These are phyloP conservation scores for Mantis religiosa DNA, from an alignment of 2,888 invertebrate species.

Conservation along the genomic window DNA sequence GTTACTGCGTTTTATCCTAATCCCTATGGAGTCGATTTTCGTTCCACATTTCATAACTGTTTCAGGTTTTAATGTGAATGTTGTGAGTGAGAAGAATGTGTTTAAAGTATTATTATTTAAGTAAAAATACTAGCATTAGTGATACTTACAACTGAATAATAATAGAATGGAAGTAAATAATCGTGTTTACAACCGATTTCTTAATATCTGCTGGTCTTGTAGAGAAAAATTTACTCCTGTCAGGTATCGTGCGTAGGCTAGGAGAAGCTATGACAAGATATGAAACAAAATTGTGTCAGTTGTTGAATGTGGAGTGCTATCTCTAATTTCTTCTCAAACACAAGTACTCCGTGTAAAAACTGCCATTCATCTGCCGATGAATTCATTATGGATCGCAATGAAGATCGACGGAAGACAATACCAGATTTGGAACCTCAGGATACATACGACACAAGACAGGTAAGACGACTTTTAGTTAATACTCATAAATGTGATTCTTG, in stretches of 20 bases:
- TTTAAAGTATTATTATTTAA: slow-evolving; percentile 9
- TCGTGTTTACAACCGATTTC: background rate
- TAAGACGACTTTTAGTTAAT: slow-evolving; percentile 40
- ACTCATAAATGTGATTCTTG: background rate
- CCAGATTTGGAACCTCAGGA: slow-evolving; percentile 58
- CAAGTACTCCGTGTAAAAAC: slow-evolving; percentile 19
- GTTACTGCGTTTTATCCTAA: background rate
- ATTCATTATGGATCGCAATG: slow-evolving; percentile 31
- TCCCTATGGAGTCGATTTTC: slow-evolving; percentile 8
- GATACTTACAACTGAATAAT: background rate
- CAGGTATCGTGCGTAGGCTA: slow-evolving; percentile 27
- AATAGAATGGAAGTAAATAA: background rate
- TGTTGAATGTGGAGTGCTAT: slow-evolving; percentile 47
- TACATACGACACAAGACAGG: slow-evolving; percentile 62
- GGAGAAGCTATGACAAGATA: slow-evolving; percentile 24
- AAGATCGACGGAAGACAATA: slow-evolving; percentile 26
- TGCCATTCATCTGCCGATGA: slow-evolving; percentile 43
- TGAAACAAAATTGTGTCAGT: slow-evolving; percentile 23
- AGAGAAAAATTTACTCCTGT: slow-evolving; percentile 2
- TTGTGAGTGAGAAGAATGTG: slow-evolving; percentile 19
- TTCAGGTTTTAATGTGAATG: slow-evolving; percentile 18
- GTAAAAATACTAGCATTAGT: background rate
- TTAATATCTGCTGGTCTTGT: background rate
- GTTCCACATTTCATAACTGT: slow-evolving; percentile 16
- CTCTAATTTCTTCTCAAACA: slow-evolving; percentile 40